phyloP scores from a whole-genome alignment of 37 sponge, comb jelly and placozoan species.

The Corticium candelabrum region DNA sequence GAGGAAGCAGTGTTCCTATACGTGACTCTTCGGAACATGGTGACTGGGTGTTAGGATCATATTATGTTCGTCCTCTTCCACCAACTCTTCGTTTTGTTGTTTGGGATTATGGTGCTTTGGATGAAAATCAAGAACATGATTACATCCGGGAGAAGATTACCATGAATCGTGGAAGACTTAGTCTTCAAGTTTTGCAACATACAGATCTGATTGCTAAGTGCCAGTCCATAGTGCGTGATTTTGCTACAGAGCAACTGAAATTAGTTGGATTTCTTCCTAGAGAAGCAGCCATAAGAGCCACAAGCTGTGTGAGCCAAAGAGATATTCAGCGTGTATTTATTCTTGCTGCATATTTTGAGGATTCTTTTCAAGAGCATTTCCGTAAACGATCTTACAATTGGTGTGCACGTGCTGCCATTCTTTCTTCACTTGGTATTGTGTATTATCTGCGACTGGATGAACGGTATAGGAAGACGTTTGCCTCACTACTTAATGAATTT shows the following conservation, averaged over 20 bases:
- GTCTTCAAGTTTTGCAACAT: slow-evolving; percentile 3
- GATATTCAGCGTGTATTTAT: slow-evolving; percentile 83
- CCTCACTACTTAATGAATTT: slow-evolving; percentile 13
- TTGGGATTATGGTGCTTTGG: slow-evolving; percentile 81
- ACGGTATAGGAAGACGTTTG: slow-evolving; percentile 31
- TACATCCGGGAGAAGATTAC: slow-evolving; percentile 60
- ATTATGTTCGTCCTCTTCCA: slow-evolving; percentile 65
- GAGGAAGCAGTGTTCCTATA: slow-evolving; percentile 54
- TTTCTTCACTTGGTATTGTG: slow-evolving; percentile 56
- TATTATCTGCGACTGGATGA: slow-evolving; percentile 72
- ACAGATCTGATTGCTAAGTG: slow-evolving; percentile 39
- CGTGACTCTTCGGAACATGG: slow-evolving; percentile 15
- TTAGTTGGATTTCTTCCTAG: neutral
- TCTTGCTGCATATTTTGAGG: slow-evolving; percentile 44
- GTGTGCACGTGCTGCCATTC: slow-evolving; percentile 19
- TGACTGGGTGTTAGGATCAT: slow-evolving; percentile 58
- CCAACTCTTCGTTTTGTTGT: slow-evolving; percentile 59
- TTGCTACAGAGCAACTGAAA: slow-evolving; percentile 54
- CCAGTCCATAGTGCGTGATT: slow-evolving; percentile 55
- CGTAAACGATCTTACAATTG: slow-evolving; percentile 1
- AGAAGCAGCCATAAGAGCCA: slow-evolving; percentile 35
- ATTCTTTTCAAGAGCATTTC: neutral
- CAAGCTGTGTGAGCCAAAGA: slow-evolving; percentile 78
- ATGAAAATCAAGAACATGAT: slow-evolving; percentile 54
- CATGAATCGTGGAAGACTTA: slow-evolving; percentile 7